Evolutionary conservation across 2,888 invertebrate genomes (phyloP), one percentile per base, ranked within the genome.

Genomic region (Zaprionus bogoriensis): DNA sequence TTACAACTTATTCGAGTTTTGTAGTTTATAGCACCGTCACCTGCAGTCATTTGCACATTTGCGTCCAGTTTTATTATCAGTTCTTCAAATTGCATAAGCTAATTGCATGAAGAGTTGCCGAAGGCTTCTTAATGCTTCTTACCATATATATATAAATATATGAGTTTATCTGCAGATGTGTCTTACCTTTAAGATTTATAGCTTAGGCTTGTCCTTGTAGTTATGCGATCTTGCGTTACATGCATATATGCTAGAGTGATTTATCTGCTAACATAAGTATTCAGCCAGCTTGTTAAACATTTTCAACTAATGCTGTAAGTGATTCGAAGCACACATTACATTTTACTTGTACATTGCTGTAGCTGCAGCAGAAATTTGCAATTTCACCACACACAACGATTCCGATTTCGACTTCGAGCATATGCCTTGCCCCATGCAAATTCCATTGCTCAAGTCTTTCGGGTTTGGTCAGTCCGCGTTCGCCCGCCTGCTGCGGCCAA

Each of bases 371-470:
- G 42, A 66, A 70, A 48, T 55, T 38, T 30, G 52, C 67, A 67
- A 72, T 72, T 74, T 74, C 77, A 76, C 74, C 68, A 75, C 46
- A 36, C 32, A 36, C 32, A 36, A 36, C 32, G 32, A 36, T 36
- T 36, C 9, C 14, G 14, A n/a, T n/a, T 17, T 36, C 4, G 2
- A 14, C 17, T 36, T 36, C 17, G 1, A 10, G 9, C 7, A 17
- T 17, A 17, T 7, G 14, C 2, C 4, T 0, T 36, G 14, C 22
- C 47, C 61, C 72, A 78, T 78, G 82, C 82, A 73, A 82, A 85
- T 77, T 74, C 69, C 55, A 79, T 81, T 81, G 85, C 79, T 48
- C 53, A 84, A 74, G 81, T 65, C 44, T 47, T 47, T 10, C 5
- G 47, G 53, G 85, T 84, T 79, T 68, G 63, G 78, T 68, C 59